A percentile compares a stretch with the other conserved stretches of the same genome.
Conservation (phyloP, 1,140 invertebrate genomes). For the Diprion similis region DNA sequence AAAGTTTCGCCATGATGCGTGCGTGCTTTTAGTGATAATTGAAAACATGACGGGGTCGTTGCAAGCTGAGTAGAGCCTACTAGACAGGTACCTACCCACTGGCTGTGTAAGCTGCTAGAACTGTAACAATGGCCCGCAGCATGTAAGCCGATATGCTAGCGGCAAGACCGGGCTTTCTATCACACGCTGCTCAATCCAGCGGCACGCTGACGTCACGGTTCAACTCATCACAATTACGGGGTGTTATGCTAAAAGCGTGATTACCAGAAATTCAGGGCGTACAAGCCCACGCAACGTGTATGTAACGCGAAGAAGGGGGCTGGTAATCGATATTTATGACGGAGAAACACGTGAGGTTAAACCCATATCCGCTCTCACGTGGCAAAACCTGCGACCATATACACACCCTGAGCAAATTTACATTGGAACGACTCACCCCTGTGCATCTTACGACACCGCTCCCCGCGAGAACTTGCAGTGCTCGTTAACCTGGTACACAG, state of each 20-base stretch:
- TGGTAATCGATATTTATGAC: conserved; percentile 16
- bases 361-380: neutral
- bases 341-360: conserved; percentile 17
- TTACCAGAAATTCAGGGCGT: conserved; percentile 25
- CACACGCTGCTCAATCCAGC: neutral
- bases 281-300: conserved; percentile 14
- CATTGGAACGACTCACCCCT: too few species aligned
- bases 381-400: too few species aligned
- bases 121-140: too few species aligned
- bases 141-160: too few species aligned
- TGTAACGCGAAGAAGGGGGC: conserved; percentile 7
- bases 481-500: too few species aligned
- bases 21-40: conserved; percentile 5
- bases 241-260: conserved; percentile 17
- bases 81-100: too few species aligned
- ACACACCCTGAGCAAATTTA: too few species aligned
- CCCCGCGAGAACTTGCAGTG: too few species aligned
- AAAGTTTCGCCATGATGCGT: neutral
- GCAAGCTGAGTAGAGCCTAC: too few species aligned
- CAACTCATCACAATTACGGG: conserved; percentile 25
- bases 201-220: neutral
- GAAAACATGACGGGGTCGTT: neutral
- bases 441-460: too few species aligned
- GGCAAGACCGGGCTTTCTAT: conserved; percentile 5
- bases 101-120: too few species aligned